phyloP scores from a whole-genome alignment of 2,888 invertebrate genomes.

The Athrips mouffetella region DNA sequence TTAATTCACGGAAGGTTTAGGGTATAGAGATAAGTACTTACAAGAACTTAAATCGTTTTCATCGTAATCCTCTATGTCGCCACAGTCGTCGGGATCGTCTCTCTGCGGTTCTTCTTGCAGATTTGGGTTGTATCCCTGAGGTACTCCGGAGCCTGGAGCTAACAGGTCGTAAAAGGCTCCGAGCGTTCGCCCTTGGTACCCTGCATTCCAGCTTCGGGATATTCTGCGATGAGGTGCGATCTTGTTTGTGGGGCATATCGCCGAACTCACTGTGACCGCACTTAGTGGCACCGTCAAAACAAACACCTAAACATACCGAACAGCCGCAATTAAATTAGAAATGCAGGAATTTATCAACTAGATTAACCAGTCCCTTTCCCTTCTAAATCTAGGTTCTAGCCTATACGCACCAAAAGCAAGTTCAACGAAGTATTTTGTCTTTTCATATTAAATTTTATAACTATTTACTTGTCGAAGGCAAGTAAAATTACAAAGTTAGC shows the following conservation, averaged over 20 bases:
- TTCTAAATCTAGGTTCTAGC: too few relatives aligned
- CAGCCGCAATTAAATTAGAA: background rate
- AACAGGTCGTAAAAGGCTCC: constrained; percentile 53
- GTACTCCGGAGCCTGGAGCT: constrained; percentile 27
- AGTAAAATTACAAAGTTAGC: background rate
- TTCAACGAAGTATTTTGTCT: background rate
- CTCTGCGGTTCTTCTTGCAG: constrained; percentile 56
- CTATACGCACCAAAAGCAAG: constrained; percentile 1
- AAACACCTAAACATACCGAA: constrained; percentile 33
- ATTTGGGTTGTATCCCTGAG: constrained; percentile 20
- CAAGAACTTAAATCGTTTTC: constrained; percentile 65
- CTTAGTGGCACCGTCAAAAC: constrained; percentile 35
- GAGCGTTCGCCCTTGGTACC: constrained; percentile 45
- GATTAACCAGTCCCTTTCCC: background rate
- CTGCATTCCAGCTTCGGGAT: constrained; percentile 32
- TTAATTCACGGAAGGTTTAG: background rate
- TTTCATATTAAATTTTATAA: constrained; percentile 11
- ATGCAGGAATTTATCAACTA: background rate
- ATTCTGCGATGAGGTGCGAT: constrained; percentile 58
- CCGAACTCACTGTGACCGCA: constrained; percentile 54
- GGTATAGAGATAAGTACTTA: constrained; percentile 32
- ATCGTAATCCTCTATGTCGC: constrained; percentile 69
- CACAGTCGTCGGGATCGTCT: constrained; percentile 61
- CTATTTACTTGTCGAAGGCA: constrained; percentile 5
- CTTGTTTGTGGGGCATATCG: constrained; percentile 66